phyloP scores from a whole-genome alignment of 53 echinoderm and acorn worm genomes.

The Echinometra lucunter region DNA sequence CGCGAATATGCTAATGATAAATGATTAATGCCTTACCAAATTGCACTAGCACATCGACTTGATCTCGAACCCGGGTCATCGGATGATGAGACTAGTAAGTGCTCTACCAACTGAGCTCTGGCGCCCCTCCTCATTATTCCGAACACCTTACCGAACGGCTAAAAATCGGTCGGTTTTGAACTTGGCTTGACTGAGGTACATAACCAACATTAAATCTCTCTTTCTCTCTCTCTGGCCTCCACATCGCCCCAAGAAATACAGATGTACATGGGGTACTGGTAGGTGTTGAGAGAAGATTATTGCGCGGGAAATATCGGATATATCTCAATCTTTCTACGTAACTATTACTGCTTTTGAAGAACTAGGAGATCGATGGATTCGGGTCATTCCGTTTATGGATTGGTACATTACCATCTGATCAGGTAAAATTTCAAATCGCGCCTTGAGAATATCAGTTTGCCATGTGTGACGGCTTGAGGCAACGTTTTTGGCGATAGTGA shows the following conservation, averaged over 20 bases:
- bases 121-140: too few relatives aligned
- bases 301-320: neutral
- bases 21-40: too few relatives aligned
- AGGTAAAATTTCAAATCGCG: constrained; percentile 9
- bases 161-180: too few relatives aligned
- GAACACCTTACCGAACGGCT: too few relatives aligned
- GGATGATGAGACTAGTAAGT: too few relatives aligned
- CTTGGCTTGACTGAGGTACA: too few relatives aligned
- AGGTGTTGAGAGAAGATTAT: neutral
- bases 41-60: too few relatives aligned
- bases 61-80: too few relatives aligned
- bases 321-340: constrained; percentile 28
- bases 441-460: neutral
- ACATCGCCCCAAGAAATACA: neutral
- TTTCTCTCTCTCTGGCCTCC: neutral
- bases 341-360: neutral
- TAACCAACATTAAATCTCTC: neutral
- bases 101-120: too few relatives aligned
- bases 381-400: constrained; percentile 39
- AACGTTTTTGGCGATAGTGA: neutral
- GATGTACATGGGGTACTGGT: neutral
- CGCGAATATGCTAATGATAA: too few relatives aligned
- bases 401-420: neutral
- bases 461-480: neutral
- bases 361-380: neutral